phyloP scores from a whole-genome alignment of 2,113 vertebrate species.

The Addax nasomaculatus region DNA sequence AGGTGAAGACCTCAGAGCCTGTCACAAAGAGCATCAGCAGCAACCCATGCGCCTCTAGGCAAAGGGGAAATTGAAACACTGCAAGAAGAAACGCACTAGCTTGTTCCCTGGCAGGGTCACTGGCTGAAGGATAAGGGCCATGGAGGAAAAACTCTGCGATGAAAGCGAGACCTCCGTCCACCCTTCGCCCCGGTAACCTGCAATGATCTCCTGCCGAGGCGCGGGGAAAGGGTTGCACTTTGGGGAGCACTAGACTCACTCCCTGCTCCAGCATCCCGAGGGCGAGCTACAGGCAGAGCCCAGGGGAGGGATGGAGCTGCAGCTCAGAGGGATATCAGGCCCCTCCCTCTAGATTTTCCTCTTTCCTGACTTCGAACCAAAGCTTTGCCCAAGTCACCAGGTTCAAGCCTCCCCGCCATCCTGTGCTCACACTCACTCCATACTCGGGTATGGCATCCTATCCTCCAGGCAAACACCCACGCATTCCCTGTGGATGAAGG shows the following conservation, averaged over 20 bases:
- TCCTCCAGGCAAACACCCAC: too few species aligned
- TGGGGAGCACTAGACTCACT: not conserved
- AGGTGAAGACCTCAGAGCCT: not conserved
- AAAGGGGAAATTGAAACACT: constrained; percentile 23
- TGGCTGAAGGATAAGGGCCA: not conserved
- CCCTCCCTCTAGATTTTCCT: not conserved
- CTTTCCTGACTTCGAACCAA: not conserved
- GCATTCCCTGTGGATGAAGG: rapidly evolving
- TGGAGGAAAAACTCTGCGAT: not conserved
- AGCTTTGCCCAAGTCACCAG: rapidly evolving
- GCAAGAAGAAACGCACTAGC: not conserved
- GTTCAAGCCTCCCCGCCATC: not conserved
- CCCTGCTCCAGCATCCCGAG: not conserved
- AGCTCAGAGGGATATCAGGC: constrained; percentile 34
- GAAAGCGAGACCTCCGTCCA: not conserved
- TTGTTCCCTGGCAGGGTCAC: not conserved
- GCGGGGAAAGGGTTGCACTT: not conserved
- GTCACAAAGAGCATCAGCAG: not conserved
- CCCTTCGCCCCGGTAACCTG: not conserved
- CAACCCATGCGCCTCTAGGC: not conserved
- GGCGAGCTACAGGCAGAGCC: not conserved
- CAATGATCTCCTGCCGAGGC: not conserved
- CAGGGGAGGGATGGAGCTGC: not conserved
- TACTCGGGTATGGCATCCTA: not conserved
- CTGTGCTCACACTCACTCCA: rapidly evolving